Evolutionary conservation across 2,797 vertebrate genomes (phyloP), one percentile per base, ranked within the genome.

Genomic region (Dermochelys coriacea): DNA sequence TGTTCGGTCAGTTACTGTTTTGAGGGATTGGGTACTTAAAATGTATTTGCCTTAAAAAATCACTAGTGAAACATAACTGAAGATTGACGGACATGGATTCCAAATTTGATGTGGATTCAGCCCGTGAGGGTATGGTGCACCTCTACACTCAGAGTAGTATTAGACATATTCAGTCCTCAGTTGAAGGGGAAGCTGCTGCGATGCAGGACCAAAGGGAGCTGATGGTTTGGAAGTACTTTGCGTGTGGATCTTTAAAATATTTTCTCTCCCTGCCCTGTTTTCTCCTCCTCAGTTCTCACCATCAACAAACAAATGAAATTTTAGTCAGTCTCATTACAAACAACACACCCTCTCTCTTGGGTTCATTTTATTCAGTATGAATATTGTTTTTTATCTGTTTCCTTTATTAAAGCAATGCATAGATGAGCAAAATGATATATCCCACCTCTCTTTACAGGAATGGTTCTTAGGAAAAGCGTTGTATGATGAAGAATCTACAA

Each of bases 381-480:
- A 87, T 90, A n/a, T 52, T 84, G n/a, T 25, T 51, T 41, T 52
- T 71, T 61, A 91, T 71, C 94, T 3, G 0, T 95, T 77, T 59
- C 64, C 85, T 93, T 95, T 75, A 52, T 85, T 96, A 90, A 94
- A 91, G 92, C 80, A 94, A 82, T 93, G 19, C 37, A 91, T 89
- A 95, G 78, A 87, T 93, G 86, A 93, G 91, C 84, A 94, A 93
- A 93, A 90, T 89, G 87, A 55, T 79, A 55, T 97, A 68, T 97
- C 93, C 92, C 94, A 91, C 98, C 93, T 97, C 86, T 95, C 94
- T 91, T 97, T 91, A 71, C 97, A 99, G 99, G 99, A 99, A 93
- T 99, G 99, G 99, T 99, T 99, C 98, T 98, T 99, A 84, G 99
- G 99, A 88, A 99, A 99, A 98, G 98, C 99, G 2, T 98, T 99